Evolutionary conservation across 2,888 invertebrate genomes (phyloP), one percentile per base, ranked within the genome.

Genomic region (Candidula unifasciata): DNA sequence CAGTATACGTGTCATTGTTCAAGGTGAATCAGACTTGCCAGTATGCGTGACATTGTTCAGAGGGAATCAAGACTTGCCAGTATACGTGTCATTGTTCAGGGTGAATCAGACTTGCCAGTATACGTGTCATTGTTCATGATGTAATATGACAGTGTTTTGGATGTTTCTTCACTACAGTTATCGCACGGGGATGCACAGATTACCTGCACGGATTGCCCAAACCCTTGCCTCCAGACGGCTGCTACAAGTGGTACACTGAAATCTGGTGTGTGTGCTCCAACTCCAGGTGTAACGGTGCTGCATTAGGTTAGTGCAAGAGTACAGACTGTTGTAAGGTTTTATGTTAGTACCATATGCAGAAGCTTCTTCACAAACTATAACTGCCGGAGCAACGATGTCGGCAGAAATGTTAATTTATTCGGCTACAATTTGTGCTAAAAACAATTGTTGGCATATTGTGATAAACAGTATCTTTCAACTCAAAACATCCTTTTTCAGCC

Each of bases 181-280:
- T 86, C 18, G 73, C 80, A 44, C 64, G 83, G 35, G 86, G 83
- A 35, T 86, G 83, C 24, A 76, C 71, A 13, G 60, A 80, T 64
- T 27, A 64, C 52, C 83, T 81, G 68, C 83, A 52, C 21, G 82
- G 83, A 0, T 71, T 86, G 57, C 86, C 86, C 18, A 54, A 52
- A 21, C 86, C 86, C 30, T 60, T 83, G 57, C 86, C 86, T 2
- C 64, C 80, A 30, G 85, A 86, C 64, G 85, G 85, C 21, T 86
- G 86, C 69, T 86, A 85, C 81, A 81, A n/a, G 3, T 86, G 82
- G 74, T 81, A 82, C 57, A 44, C 77, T 13, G 85, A 86, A 33
- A 37, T 74, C 27, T 86, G 86, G 87, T 85, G 87, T 79, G 82
- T 87, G 18, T 85, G 83, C 44, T 54, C 69, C 18, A 69, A 24